Evolutionary conservation across 2,888 invertebrate genomes (phyloP).

Genomic region (Sinotaia quadrata): DNA sequence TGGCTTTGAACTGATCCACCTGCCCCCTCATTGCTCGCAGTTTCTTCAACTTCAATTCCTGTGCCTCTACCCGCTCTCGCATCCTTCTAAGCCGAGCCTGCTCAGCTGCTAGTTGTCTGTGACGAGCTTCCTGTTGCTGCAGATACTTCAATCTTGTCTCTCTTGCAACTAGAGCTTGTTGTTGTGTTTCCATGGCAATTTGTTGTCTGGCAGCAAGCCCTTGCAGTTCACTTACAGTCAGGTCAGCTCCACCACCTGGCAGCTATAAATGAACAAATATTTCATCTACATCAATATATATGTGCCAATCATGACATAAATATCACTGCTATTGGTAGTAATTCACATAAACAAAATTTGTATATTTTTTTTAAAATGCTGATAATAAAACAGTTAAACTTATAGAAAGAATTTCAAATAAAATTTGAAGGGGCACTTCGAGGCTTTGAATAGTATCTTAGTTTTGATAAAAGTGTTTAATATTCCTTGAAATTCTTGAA

Average conservation of each 20-base stretch:
- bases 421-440: too few species aligned
- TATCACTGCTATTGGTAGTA: too few species aligned
- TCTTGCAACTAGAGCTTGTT: constrained; percentile 89
- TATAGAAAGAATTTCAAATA: too few species aligned
- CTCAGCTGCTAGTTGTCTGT: constrained; percentile 80
- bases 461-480: too few species aligned
- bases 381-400: too few species aligned
- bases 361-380: too few species aligned
- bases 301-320: too few species aligned
- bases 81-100: constrained; percentile 89
- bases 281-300: too few species aligned
- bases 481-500: too few species aligned
- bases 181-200: constrained; percentile 97
- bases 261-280: constrained; percentile 44
- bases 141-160: constrained; percentile 94
- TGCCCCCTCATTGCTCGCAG: constrained; percentile 93
- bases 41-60: constrained; percentile 93
- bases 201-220: constrained; percentile 98
- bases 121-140: constrained; percentile 90
- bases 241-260: constrained; percentile 61
- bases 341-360: neutral
- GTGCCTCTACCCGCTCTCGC: constrained; percentile 92
- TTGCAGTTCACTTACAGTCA: constrained; percentile 89
- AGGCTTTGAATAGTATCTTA: too few species aligned
- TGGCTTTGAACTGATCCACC: constrained; percentile 90